Conservation (phyloP, 1,140 invertebrate species). For the Drosophila ambigua region DNA sequence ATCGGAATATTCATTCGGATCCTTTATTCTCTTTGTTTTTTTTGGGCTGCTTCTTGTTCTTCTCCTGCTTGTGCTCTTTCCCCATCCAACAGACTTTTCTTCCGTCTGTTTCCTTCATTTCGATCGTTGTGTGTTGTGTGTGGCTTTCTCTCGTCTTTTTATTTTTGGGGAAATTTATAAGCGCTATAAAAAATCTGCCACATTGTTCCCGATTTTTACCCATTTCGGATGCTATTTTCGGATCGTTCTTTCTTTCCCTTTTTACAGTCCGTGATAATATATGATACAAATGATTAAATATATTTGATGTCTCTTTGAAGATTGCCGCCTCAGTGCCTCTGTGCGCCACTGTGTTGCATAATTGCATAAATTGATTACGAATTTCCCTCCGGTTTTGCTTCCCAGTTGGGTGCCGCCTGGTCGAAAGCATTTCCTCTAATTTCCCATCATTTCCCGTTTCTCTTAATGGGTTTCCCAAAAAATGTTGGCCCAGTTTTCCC, state of each 20-base stretch:
- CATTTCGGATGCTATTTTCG: constrained; percentile 35
- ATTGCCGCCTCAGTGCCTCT: background rate
- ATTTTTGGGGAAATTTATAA: constrained; percentile 55
- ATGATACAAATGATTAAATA: constrained; percentile 46
- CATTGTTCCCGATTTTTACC: constrained; percentile 52
- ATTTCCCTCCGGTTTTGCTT: constrained; percentile 4
- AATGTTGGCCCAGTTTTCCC: constrained; percentile 19
- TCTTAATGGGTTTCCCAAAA: constrained; percentile 68
- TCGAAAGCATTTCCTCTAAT: constrained; percentile 57
- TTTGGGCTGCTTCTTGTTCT: no score
- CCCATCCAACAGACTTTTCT: no score
- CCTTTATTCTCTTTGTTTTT: no score
- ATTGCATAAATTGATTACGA: constrained; percentile 76
- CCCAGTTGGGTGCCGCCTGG: constrained; percentile 12
- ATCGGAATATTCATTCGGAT: no score
- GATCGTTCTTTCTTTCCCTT: constrained; percentile 6
- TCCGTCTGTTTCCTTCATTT: no score
- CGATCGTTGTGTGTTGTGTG: no score
- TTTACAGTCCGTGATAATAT: constrained; percentile 20
- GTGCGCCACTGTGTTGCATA: constrained; percentile 57
- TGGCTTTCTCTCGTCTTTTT: constrained; percentile 37
- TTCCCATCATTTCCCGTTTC: constrained; percentile 35
- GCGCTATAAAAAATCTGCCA: constrained; percentile 47
- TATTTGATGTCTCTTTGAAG: constrained; percentile 24
- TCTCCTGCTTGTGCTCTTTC: no score